These are phyloP conservation scores for Dasyornis broadbenti DNA, from an alignment of 2,113 vertebrate genomes.

Conservation along the genomic window DNA sequence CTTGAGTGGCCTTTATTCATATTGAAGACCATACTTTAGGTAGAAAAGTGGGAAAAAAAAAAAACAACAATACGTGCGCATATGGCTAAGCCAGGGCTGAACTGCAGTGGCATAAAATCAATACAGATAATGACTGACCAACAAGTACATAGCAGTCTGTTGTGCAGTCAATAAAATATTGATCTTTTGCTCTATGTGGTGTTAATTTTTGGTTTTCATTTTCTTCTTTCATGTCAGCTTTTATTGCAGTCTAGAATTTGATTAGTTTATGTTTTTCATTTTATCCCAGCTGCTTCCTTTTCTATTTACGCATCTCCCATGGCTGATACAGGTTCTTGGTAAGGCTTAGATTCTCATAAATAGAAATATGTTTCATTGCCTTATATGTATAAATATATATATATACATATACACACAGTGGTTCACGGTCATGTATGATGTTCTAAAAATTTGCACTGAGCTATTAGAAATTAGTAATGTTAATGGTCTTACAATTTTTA, in stretches of 20 bases:
- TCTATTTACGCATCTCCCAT: not conserved
- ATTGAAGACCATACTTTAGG: not conserved
- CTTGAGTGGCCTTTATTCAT: not conserved
- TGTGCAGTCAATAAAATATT: conserved; percentile 34
- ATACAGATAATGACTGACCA: not conserved
- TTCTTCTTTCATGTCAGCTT: not conserved
- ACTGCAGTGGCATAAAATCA: not conserved
- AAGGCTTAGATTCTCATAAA: conserved; percentile 11
- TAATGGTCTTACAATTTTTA: not conserved
- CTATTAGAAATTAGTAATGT: not conserved
- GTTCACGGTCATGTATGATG: not conserved
- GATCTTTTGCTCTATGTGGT: not conserved
- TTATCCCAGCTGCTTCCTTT: not conserved
- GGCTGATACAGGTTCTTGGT: not conserved
- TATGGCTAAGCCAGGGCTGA: not conserved
- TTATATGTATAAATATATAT: not conserved
- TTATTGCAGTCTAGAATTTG: not conserved
- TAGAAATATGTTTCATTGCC: not conserved
- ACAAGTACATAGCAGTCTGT: not conserved
- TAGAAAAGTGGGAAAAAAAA: not conserved
- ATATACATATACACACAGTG: not conserved
- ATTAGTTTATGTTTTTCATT: not conserved
- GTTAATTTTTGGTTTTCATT: not conserved
- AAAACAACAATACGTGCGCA: not conserved
- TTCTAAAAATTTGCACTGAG: not conserved